Base-by-base conservation (phyloP, 2,113 vertebrate genomes). In the Cricetomys ansorgei region DNA sequence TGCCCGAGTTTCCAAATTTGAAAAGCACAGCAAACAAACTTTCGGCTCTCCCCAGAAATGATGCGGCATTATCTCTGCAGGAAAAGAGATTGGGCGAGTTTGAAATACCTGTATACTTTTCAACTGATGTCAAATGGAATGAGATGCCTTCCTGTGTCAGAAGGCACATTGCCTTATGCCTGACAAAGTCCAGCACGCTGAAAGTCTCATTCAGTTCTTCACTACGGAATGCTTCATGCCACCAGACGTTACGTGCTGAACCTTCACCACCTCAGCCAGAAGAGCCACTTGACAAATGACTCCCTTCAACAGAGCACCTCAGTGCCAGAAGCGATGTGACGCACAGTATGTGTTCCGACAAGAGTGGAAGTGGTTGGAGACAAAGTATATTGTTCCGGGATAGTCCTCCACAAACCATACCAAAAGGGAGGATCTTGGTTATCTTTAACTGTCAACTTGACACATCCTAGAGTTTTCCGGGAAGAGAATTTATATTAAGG, bases 1-100 rank as follows among this genome's bases (percentile, higher is more conserved):
- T 62, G 25, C 93, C 81, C 89, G 73, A 97, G 91, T 88, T 95
- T 88, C 91, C 89, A 89, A 96, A 97, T 97, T 96, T 89, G 40
- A 93, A 97, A 97, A 96, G 21, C 88, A 23, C 31, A 73, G 37
- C 76, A 93, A 97, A 96, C 95, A 97, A 98, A 92, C 64, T 96
- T 95, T 80, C 85, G 80, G 45, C 57, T 96, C n/a, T 89, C 31
- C 86, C 69, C 73, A 94, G 89, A 96, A 97, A 95, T 95, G 75
- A 96, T 37, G 92, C 65, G 37, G 65, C 92, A 96, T 95, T 97
- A 95, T 96, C 91, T 96, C 94, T 73, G 81, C 77, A 91, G 88
- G 94, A 87, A 76, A 84, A 95, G 72, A 94, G 70, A 94, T 16
- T 70, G 75, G 59, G 34, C 67, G 85, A 48, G 48, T 81, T 94